Conservation (phyloP, 2,797 vertebrate species). For the Otus scops region DNA sequence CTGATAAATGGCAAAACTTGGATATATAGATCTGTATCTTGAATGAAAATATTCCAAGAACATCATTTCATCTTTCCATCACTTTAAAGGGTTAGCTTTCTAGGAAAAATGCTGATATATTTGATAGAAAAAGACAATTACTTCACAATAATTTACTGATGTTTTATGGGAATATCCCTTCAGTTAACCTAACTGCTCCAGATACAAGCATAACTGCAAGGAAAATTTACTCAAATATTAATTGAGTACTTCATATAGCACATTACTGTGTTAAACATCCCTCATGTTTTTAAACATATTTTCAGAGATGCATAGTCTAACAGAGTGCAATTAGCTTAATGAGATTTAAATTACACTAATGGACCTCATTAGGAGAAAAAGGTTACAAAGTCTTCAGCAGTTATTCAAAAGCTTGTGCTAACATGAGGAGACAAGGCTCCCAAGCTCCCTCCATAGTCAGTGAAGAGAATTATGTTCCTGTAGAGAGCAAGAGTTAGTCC, state of each 20-base stretch:
- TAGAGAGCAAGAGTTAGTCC: background rate
- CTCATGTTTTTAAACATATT: slow-evolving; percentile 26
- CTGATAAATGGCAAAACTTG: background rate
- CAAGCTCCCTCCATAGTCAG: background rate
- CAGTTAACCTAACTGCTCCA: background rate
- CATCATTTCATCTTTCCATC: background rate
- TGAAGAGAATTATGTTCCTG: background rate
- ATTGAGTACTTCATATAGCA: background rate
- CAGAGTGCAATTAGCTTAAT: slow-evolving; percentile 55
- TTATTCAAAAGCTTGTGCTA: background rate
- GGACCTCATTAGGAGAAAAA: slow-evolving; percentile 36
- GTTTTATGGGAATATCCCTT: background rate
- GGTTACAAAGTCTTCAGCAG: slow-evolving; percentile 8
- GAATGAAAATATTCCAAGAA: background rate
- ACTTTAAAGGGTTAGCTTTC: background rate
- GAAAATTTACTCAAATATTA: background rate
- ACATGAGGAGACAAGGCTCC: background rate
- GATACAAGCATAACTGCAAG: background rate
- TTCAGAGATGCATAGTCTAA: slow-evolving; percentile 13
- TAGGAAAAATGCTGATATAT: background rate
- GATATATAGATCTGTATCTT: background rate
- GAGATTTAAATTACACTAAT: slow-evolving; percentile 58
- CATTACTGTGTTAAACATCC: background rate
- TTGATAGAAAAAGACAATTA: background rate
- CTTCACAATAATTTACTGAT: background rate